phyloP scores from a whole-genome alignment of 1,140 invertebrate genomes.

The Drosophila fuyamai region DNA sequence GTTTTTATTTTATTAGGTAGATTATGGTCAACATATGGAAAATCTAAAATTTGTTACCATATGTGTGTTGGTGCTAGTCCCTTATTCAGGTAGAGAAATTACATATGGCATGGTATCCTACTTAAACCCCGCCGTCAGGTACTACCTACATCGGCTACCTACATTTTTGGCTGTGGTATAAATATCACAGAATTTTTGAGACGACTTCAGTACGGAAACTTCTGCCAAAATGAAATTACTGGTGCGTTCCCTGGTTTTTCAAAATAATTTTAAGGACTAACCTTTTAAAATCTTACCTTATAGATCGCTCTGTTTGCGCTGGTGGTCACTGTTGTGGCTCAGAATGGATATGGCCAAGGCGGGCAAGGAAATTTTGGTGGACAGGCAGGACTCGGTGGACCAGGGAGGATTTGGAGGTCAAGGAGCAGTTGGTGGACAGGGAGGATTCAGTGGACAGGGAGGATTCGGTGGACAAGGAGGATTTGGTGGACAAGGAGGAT shows the following conservation, averaged over 20 bases:
- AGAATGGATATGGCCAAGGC: neutral
- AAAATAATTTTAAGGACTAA: neutral
- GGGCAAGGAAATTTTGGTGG: neutral
- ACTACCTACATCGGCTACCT: neutral
- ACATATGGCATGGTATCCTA: neutral
- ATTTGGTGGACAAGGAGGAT: neutral
- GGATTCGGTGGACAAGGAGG: neutral
- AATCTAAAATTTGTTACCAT: neutral
- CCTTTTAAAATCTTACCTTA: neutral
- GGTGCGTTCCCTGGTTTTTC: neutral
- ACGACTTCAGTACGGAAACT: neutral
- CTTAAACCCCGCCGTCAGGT: neutral
- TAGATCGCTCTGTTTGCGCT: neutral
- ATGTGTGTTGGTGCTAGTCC: neutral
- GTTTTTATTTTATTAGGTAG: no score
- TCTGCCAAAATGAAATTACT: neutral
- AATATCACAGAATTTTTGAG: neutral
- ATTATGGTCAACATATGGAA: no score
- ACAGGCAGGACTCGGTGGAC: neutral
- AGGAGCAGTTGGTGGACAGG: neutral
- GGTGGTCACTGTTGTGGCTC: neutral
- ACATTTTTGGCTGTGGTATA: neutral
- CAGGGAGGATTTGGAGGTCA: neutral
- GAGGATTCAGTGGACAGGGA: neutral
- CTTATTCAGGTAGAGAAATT: neutral